These are phyloP conservation scores for Neodiprion pinetum DNA, from an alignment of 1,140 invertebrate species.

Conservation along the genomic window DNA sequence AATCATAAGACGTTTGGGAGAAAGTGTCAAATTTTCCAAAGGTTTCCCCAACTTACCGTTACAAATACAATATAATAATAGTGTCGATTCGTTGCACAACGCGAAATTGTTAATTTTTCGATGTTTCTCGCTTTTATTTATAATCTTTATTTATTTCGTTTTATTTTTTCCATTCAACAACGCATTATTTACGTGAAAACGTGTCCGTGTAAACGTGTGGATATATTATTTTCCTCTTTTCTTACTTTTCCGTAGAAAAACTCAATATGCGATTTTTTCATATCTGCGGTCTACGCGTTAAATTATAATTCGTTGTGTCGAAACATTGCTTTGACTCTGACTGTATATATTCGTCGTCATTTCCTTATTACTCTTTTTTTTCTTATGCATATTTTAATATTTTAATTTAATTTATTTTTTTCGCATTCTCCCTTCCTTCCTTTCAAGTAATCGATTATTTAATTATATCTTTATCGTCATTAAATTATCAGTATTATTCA, in stretches of 20 bases:
- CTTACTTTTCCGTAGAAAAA: constrained; percentile 39
- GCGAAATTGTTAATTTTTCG: too few species aligned
- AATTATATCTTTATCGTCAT: neutral
- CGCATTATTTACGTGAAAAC: too few species aligned
- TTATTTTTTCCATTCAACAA: too few species aligned
- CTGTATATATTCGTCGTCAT: constrained; percentile 32
- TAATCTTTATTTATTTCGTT: too few species aligned
- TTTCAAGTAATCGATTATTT: neutral
- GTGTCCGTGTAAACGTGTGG: too few species aligned
- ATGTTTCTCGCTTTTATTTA: too few species aligned
- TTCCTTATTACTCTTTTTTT: neutral
- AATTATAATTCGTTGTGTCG: constrained; percentile 61
- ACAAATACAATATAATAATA: too few species aligned
- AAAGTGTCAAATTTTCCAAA: too few species aligned
- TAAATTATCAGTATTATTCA: neutral
- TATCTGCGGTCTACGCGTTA: neutral
- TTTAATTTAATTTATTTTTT: neutral
- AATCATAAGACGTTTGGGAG: too few species aligned
- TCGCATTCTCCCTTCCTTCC: neutral
- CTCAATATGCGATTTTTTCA: neutral
- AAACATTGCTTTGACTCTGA: constrained; percentile 60
- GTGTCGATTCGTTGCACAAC: too few species aligned
- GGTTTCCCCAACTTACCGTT: too few species aligned
- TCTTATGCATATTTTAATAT: neutral
- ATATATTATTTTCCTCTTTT: neutral